These are phyloP conservation scores for Sakesphorus luctuosus DNA, from an alignment of 2,113 vertebrate genomes.

Conservation along the genomic window DNA sequence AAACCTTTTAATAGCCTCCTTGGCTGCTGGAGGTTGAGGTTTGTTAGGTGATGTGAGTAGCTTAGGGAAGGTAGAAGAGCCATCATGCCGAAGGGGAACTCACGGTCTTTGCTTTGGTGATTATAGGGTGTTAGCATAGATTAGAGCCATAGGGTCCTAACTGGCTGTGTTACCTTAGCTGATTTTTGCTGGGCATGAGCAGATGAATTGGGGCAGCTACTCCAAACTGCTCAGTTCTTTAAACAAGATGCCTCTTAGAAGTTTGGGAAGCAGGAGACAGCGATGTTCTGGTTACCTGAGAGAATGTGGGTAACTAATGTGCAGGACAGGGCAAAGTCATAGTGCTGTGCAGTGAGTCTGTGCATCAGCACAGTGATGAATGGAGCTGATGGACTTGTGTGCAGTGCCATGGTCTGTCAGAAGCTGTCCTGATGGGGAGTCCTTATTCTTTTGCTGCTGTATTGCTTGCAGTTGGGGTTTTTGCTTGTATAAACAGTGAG, in stretches of 20 bases:
- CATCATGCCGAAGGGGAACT: rapidly evolving
- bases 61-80: background rate
- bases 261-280: background rate
- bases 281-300: background rate
- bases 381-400: background rate
- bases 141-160: background rate
- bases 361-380: rapidly evolving
- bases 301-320: rapidly evolving
- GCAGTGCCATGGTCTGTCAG: background rate
- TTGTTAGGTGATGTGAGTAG: background rate
- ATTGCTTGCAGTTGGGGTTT: background rate
- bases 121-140: background rate
- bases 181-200: background rate
- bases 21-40: background rate
- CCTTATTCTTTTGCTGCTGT: background rate
- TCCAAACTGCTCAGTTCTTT: background rate
- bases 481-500: background rate
- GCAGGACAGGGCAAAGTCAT: background rate
- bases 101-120: background rate
- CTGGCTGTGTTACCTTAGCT: background rate
- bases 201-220: background rate
- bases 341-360: background rate
- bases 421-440: background rate
- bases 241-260: background rate
- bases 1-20: background rate